Percentiles rank a stretch among this genome's conserved stretches.
These are phyloP conservation scores for Apocrypta bakeri DNA, from an alignment of 1,140 invertebrate species.

Conservation along the genomic window DNA sequence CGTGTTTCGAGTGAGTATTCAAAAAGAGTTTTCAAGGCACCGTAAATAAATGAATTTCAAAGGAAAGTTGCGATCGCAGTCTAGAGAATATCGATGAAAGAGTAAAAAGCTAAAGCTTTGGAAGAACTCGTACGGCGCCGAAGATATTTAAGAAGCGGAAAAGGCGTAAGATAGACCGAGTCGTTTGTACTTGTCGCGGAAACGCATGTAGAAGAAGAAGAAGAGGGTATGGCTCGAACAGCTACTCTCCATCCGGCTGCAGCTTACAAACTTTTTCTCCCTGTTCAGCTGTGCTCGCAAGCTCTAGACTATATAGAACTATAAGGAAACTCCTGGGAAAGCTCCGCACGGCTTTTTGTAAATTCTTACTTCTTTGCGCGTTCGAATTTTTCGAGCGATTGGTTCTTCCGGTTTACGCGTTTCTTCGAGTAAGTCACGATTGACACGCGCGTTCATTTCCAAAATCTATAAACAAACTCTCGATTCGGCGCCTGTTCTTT, in stretches of 20 bases:
- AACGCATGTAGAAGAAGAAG: background rate
- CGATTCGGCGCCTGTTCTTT: too few species aligned
- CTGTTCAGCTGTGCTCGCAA: background rate
- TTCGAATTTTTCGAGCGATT: background rate
- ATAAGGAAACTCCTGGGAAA: background rate
- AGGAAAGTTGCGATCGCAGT: background rate
- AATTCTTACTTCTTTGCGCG: background rate
- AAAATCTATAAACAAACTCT: background rate
- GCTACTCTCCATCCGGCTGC: background rate
- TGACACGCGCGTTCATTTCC: slow-evolving; percentile 3
- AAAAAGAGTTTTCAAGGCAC: too few species aligned
- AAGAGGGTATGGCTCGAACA: background rate
- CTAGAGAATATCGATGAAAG: background rate
- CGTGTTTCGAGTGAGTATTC: slow-evolving; percentile 12
- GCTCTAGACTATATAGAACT: background rate
- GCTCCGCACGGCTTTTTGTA: background rate
- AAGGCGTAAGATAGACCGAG: background rate
- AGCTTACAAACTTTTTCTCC: slow-evolving; percentile 27
- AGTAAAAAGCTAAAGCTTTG: background rate
- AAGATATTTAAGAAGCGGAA: background rate
- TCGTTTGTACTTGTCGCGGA: slow-evolving; percentile 4
- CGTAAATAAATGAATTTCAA: slow-evolving; percentile 38
- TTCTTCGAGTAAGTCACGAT: slow-evolving; percentile 4
- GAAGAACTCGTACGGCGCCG: background rate
- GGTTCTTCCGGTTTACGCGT: too few species aligned